These are phyloP conservation scores for Kryptolebias marmoratus DNA, from an alignment of 2,113 vertebrate genomes.

Conservation along the genomic window DNA sequence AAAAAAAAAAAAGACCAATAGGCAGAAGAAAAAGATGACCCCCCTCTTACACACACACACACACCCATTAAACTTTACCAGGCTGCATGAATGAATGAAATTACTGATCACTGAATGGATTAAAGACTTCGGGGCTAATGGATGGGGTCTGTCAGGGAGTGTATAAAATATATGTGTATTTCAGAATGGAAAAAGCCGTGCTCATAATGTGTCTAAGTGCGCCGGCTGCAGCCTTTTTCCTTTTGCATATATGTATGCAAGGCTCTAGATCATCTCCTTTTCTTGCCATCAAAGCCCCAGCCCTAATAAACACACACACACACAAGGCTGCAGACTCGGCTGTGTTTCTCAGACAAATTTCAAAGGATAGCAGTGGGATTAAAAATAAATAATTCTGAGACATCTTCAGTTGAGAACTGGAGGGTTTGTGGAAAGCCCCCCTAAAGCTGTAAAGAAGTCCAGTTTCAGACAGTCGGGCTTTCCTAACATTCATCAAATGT, in stretches of 20 bases:
- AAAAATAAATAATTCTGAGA: not conserved
- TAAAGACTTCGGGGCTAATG: conserved; percentile 21
- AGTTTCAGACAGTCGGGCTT: not conserved
- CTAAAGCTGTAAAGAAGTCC: not conserved
- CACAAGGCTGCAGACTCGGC: not conserved
- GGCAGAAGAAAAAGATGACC: not conserved
- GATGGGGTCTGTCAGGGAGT: conserved; percentile 11
- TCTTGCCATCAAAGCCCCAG: conserved; percentile 28
- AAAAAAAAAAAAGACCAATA: not conserved
- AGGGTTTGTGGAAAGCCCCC: not conserved
- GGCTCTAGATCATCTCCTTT: conserved; percentile 41
- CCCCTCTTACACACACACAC: not conserved
- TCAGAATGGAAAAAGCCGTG: not conserved
- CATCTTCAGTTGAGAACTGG: not conserved
- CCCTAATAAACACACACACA: conserved; percentile 14
- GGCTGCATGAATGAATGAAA: conserved; percentile 44
- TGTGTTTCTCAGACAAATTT: conserved; percentile 2
- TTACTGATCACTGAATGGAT: conserved; percentile 36
- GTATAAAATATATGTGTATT: not conserved
- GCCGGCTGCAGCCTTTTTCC: conserved; percentile 31
- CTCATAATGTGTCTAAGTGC: not conserved
- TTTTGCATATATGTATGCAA: conserved; percentile 27
- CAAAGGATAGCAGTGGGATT: not conserved
- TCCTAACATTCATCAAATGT: not conserved
- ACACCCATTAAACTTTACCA: conserved; percentile 8